Evolutionary conservation across 2,113 vertebrate species (phyloP).

Genomic region (Anoplopoma fimbria): DNA sequence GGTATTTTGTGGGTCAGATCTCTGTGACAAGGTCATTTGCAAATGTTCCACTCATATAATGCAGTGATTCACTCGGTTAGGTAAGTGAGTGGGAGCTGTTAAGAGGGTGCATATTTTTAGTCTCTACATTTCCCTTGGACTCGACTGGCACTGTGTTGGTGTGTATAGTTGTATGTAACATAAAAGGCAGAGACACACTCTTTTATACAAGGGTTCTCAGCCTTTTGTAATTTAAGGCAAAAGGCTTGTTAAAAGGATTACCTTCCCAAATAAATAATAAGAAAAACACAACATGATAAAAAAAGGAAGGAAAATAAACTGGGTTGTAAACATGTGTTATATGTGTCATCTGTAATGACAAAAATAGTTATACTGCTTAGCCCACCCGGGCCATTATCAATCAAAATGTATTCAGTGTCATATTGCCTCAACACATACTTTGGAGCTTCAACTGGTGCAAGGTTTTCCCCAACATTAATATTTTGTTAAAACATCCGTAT

Average conservation of each 20-base stretch:
- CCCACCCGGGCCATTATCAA: not conserved
- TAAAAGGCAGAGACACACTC: not conserved
- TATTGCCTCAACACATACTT: not conserved
- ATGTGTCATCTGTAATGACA: not conserved
- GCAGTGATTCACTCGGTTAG: slow-evolving; percentile 77
- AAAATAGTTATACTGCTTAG: not conserved
- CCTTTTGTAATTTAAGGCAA: not conserved
- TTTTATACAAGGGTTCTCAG: not conserved
- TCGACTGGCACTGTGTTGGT: slow-evolving; percentile 19
- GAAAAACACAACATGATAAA: not conserved
- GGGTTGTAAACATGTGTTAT: not conserved
- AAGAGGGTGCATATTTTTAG: slow-evolving; percentile 74
- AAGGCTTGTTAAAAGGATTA: no score
- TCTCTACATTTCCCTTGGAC: slow-evolving; percentile 58
- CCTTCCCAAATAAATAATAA: not conserved
- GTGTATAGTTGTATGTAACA: not conserved
- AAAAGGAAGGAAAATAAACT: not conserved
- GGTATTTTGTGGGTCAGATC: slow-evolving; percentile 50
- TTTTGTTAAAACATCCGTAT: not conserved
- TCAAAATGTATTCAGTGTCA: not conserved
- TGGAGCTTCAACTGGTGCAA: not conserved
- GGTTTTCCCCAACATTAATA: not conserved
- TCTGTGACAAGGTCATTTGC: slow-evolving; percentile 74
- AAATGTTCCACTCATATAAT: slow-evolving; percentile 66
- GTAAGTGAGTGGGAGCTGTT: slow-evolving; percentile 78